Percentiles rank a stretch among this genome's conserved stretches.
These are phyloP conservation scores for Myrmecobius fasciatus DNA, from an alignment of 2,113 vertebrate species.

Conservation along the genomic window DNA sequence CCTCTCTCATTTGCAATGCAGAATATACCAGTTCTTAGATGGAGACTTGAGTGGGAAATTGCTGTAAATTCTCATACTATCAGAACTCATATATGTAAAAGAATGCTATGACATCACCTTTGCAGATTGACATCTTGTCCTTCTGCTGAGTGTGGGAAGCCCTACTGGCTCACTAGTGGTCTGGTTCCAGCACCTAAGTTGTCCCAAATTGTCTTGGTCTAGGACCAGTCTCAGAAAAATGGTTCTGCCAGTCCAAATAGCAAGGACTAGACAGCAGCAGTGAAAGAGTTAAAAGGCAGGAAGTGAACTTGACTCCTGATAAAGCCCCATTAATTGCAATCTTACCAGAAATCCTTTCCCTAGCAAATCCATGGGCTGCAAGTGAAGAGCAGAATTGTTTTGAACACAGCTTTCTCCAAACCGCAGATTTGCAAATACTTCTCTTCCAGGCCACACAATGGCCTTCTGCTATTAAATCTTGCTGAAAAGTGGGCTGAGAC, in stretches of 20 bases:
- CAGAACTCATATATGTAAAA: slow-evolving; percentile 69
- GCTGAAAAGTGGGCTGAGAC: slow-evolving; percentile 72
- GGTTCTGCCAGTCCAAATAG: slow-evolving; percentile 22
- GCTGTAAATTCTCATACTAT: slow-evolving; percentile 62
- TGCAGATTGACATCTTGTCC: neutral
- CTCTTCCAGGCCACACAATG: slow-evolving; percentile 56
- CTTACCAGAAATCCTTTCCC: slow-evolving; percentile 77
- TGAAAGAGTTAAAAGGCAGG: slow-evolving; percentile 72
- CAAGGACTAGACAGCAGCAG: slow-evolving; percentile 27
- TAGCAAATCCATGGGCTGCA: slow-evolving; percentile 67
- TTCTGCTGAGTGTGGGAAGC: slow-evolving; percentile 62
- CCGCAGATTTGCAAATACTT: slow-evolving; percentile 69
- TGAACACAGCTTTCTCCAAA: slow-evolving; percentile 60
- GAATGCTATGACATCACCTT: slow-evolving; percentile 56
- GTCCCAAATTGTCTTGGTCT: neutral
- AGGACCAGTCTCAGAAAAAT: slow-evolving; percentile 13
- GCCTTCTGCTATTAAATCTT: slow-evolving; percentile 69
- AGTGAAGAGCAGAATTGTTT: slow-evolving; percentile 78
- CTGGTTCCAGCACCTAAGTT: neutral
- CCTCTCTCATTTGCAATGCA: neutral
- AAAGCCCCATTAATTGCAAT: slow-evolving; percentile 73
- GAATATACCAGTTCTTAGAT: slow-evolving; percentile 54
- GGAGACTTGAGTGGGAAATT: slow-evolving; percentile 69
- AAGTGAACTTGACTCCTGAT: slow-evolving; percentile 71
- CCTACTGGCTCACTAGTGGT: neutral